Conservation (phyloP, 2,113 vertebrate genomes). For the Oncorhynchus keta region DNA sequence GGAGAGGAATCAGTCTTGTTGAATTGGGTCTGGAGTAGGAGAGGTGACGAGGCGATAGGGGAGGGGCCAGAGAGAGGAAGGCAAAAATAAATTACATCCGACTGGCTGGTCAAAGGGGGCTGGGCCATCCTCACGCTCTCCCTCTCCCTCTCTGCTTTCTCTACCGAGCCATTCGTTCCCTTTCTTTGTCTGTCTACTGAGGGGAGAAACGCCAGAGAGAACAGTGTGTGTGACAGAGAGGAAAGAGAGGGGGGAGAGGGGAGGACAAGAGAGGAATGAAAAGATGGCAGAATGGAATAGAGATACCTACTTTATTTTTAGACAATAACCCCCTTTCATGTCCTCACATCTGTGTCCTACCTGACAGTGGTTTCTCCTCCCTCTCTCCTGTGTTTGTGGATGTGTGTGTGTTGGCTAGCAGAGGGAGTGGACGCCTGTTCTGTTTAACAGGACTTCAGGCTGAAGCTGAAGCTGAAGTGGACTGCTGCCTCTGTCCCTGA, state of each 20-base stretch:
- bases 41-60: conserved; percentile 24
- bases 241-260: not conserved
- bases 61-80: conserved; percentile 31
- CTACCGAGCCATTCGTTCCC: conserved; percentile 34
- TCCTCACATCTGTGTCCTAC: conserved; percentile 41
- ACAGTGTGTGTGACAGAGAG: conserved; percentile 18
- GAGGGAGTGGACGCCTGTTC: conserved; percentile 56
- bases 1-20: conserved; percentile 41
- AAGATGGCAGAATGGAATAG: conserved; percentile 27
- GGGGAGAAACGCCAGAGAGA: conserved; percentile 40
- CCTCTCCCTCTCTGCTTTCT: conserved; percentile 15
- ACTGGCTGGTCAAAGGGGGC: conserved; percentile 46
- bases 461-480: conserved; percentile 20
- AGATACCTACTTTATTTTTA: conserved; percentile 4
- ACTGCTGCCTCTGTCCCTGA: conserved; percentile 46
- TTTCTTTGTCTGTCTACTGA: conserved; percentile 59
- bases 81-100: conserved; percentile 19
- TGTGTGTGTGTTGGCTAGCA: conserved; percentile 43
- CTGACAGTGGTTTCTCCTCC: conserved; percentile 62
- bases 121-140: conserved; percentile 29
- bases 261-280: conserved; percentile 23
- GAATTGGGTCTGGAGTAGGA: conserved; percentile 40
- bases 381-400: conserved; percentile 9
- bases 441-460: conserved; percentile 62
- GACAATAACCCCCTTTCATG: conserved; percentile 23